Base-by-base conservation (phyloP, 2,888 invertebrate genomes). In the Chymomyza caudatula region DNA sequence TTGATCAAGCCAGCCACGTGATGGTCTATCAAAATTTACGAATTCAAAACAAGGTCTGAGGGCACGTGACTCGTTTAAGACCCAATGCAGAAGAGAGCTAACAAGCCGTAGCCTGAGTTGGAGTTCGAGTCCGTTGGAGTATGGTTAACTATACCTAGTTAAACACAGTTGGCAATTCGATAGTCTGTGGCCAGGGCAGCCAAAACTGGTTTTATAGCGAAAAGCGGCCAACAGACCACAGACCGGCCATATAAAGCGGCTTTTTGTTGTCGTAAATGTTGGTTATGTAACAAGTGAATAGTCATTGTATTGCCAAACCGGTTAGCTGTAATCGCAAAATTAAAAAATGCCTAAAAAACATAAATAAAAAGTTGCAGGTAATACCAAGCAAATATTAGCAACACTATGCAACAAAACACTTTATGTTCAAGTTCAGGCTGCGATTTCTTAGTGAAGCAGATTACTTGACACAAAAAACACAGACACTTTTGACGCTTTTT, bases 261-360 rank as follows among this genome's bases (percentile, higher is more conserved):
- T 25, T 54, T 53, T 51, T 22, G 29, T 37, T 37, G 29, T 37
- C 11, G 29, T 11, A 11, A 37, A 37, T 37, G 54, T 47, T 43
- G 62, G 67, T 85, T 79, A 85, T 85, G 79, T 74, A 79, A 79
- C 29, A 1, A 11, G 51, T 52, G 22, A 51, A 64, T 76, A 76
- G 71, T 73, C 56, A 22, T 68, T 61, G 67, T 13, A 51, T 60
- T 59, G 42, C 59, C 59, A 67, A 72, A 72, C 73, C 51, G 54
- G 71, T 51, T 51, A 13, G 22, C 19, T 51, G 51, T 19, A 47
- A 47, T 47, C 19, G n/a, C 47, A 15, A 47, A 17, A 47, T 47
- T 47, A 47, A 4, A 17, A 17, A 43, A 15, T 8, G 1, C 1
- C 2, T 8, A 22, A 52, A 53, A 3, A 53, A 20, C 8, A 22